Conservation (phyloP, 1,140 invertebrate species). For the Trichomalopsis sarcophagae region DNA sequence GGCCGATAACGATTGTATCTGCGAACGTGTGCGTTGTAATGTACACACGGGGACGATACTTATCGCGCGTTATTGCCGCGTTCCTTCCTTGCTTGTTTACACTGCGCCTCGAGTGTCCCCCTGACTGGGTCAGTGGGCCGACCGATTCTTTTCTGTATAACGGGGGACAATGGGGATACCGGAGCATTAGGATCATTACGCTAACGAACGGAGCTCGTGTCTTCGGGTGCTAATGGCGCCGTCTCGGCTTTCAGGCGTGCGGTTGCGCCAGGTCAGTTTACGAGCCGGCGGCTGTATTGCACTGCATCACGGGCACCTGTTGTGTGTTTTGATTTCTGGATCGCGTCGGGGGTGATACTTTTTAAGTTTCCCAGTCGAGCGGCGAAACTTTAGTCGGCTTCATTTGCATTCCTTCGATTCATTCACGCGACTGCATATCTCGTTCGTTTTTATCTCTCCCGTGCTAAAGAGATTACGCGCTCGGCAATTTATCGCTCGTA, state of each 20-base stretch:
- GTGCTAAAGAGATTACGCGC: background rate
- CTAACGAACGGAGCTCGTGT: background rate
- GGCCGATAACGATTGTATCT: constrained; percentile 17
- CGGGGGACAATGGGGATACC: too few relatives aligned
- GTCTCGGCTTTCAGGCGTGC: constrained; percentile 57
- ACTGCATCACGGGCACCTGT: background rate
- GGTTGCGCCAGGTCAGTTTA: constrained; percentile 62
- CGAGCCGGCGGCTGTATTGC: background rate
- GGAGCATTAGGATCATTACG: too few relatives aligned
- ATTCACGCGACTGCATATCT: background rate
- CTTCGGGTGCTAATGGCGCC: constrained; percentile 59
- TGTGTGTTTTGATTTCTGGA: background rate
- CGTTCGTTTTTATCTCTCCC: background rate
- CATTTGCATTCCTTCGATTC: background rate
- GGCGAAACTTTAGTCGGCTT: constrained; percentile 33
- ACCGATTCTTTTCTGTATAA: too few relatives aligned
- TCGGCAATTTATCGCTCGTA: background rate
- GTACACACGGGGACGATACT: background rate
- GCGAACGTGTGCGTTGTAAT: background rate
- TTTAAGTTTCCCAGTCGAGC: too few relatives aligned
- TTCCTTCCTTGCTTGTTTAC: background rate
- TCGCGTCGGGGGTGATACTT: background rate
- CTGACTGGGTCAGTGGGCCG: too few relatives aligned
- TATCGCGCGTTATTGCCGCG: background rate
- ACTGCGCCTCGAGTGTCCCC: too few relatives aligned